These are phyloP conservation scores for Goniozus legneri DNA, from an alignment of 1,140 invertebrate genomes.

Conservation along the genomic window DNA sequence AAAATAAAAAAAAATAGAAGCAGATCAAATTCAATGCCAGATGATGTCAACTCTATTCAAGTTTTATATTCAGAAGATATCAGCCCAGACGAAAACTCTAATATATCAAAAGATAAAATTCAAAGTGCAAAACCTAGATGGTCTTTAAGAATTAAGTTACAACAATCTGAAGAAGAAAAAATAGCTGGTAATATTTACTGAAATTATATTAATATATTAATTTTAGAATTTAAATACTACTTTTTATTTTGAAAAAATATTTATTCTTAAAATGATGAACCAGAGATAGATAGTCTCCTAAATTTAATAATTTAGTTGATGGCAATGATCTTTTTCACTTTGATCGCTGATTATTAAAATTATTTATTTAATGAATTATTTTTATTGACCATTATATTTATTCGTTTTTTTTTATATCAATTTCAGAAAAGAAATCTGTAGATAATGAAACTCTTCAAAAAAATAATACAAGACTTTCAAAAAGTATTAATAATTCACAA, in stretches of 20 bases:
- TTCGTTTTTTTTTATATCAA: neutral
- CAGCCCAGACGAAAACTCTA: no score
- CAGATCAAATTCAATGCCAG: neutral
- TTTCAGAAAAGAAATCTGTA: constrained; percentile 13
- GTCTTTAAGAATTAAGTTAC: constrained; percentile 38
- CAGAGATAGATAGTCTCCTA: constrained; percentile 39
- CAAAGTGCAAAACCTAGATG: constrained; percentile 31
- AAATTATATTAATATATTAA: no score
- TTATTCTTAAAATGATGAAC: constrained; percentile 38
- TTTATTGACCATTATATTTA: no score
- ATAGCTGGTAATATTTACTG: no score
- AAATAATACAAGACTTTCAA: constrained; percentile 9
- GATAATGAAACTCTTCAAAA: constrained; percentile 25
- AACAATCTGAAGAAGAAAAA: constrained; percentile 13
- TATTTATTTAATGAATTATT: no score
- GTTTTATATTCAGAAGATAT: no score
- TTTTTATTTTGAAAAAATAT: no score
- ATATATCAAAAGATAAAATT: no score
- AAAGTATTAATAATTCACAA: constrained; percentile 11
- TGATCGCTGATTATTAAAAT: constrained; percentile 53
- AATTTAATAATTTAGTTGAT: constrained; percentile 34
- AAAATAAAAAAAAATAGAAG: no score
- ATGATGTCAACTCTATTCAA: neutral
- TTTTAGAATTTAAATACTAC: no score
- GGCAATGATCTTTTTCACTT: constrained; percentile 50